These are phyloP conservation scores for Dolichomitus sp. DNA, from an alignment of 2,888 invertebrate genomes.

Conservation along the genomic window DNA sequence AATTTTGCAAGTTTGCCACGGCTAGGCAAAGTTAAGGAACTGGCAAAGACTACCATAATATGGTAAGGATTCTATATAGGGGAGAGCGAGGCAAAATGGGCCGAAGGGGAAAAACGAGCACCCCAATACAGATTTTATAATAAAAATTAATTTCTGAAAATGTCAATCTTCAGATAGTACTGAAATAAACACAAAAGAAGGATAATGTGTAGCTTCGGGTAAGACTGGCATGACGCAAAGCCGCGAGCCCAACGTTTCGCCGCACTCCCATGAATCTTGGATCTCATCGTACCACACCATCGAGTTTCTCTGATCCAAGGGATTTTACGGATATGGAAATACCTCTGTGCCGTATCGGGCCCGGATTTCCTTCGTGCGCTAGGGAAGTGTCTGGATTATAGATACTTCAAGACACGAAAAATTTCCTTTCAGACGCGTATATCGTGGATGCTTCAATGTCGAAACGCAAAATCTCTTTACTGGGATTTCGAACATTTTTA, in stretches of 20 bases:
- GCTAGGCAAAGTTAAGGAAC: no score
- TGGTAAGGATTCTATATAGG: no score
- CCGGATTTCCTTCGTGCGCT: constrained; percentile 34
- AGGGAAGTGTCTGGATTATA: constrained; percentile 46
- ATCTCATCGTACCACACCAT: constrained; percentile 36
- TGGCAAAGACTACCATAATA: no score
- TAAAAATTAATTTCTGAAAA: constrained; percentile 6
- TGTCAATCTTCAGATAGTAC: background rate
- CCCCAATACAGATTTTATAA: no score
- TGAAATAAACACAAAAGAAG: background rate
- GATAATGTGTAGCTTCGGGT: constrained; percentile 10
- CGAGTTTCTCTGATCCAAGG: constrained; percentile 57
- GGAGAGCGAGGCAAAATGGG: no score
- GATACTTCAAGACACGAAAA: constrained; percentile 45
- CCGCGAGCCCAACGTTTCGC: constrained; percentile 27
- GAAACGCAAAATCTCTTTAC: constrained; percentile 45
- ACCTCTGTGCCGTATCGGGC: constrained; percentile 36
- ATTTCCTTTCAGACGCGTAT: constrained; percentile 41
- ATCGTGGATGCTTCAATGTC: constrained; percentile 5
- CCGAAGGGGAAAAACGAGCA: no score
- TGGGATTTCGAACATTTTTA: constrained; percentile 19
- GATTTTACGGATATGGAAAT: constrained; percentile 61
- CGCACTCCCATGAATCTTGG: constrained; percentile 57
- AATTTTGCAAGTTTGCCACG: no score
- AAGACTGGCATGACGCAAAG: constrained; percentile 7